Base-by-base conservation (phyloP, 1,140 invertebrate genomes). In the Neodiprion lecontei region DNA sequence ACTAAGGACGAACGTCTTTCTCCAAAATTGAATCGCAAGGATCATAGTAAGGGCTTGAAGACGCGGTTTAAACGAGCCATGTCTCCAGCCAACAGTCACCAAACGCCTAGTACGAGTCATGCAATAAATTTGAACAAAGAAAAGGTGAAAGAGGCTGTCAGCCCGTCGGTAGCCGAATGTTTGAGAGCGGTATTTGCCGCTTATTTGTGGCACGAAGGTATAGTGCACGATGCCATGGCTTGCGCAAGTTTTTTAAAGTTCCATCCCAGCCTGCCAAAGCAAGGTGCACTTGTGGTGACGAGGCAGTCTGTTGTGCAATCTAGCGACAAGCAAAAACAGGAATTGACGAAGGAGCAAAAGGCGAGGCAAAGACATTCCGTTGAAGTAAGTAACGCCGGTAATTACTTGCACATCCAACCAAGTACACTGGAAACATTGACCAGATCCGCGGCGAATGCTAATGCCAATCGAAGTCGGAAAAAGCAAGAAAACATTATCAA, bases 151-250 rank as follows among this genome's bases (percentile, higher is more conserved):
- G 91, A 95, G 79, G 97, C 96, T 0, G 92, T 98, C 82, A 96
- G 96, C 77, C 97, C 97, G 0, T 96, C 96, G 0, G 93, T 98
- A 17, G 97, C 97, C 0, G 97, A 99, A 86, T 96, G 96, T 81
- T 87, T 98, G 7, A 90, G 98, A 8, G 95, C 97, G 0, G 95
- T 98, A 0, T 99, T 99, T 88, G 97, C 97, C 0, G 97, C 98
- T 0, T 94, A 99, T 81, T 87, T 99, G 1, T 99, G 97, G 97
- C 98, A 99, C 86, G 97, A 99, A 90, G 97, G 96, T 1, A 95
- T 99, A 66, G 96, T 98, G 0, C 96, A 98, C 85, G 98, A 99
- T 86, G 97, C 97, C 7, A 99, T 99, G 94, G 97, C 97, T 0
- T 98, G 96, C 84, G 96, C 97, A 0, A 96, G 97, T 7, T 99